Evolutionary conservation across 2,888 invertebrate species (phyloP).

Genomic region (Drosophila affinis): DNA sequence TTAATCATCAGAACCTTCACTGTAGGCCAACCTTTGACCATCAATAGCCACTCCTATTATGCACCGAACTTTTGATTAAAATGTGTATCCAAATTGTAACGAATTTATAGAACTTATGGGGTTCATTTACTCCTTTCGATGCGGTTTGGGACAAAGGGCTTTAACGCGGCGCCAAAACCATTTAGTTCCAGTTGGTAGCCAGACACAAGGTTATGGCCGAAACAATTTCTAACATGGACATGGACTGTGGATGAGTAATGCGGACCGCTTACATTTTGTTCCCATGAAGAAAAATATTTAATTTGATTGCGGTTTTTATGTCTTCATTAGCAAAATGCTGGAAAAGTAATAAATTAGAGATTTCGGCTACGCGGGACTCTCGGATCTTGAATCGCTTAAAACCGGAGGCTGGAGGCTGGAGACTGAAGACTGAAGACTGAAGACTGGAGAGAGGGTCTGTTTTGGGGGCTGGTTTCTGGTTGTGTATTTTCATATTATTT

Average conservation of each 20-base stretch:
- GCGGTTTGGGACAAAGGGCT: conserved; percentile 27
- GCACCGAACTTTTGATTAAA: background rate
- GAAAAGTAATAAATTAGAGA: conserved; percentile 73
- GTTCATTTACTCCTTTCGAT: conserved; percentile 11
- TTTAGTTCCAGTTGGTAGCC: conserved; percentile 65
- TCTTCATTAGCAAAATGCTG: conserved; percentile 78
- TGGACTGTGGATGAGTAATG: conserved; percentile 62
- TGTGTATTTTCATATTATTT: conserved; percentile 36
- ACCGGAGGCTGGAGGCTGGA: conserved; percentile 7
- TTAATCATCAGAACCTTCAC: background rate
- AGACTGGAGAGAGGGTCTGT: conserved; percentile 23
- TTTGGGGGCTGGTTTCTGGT: conserved; percentile 24
- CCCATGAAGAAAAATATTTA: conserved; percentile 74
- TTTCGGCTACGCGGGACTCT: conserved; percentile 43
- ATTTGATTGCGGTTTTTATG: conserved; percentile 80
- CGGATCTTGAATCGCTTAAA: background rate
- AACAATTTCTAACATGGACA: conserved; percentile 11
- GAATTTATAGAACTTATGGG: background rate
- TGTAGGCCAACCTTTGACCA: background rate
- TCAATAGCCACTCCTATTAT: background rate
- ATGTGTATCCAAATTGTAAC: background rate
- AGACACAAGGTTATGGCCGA: conserved; percentile 57
- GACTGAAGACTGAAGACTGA: background rate
- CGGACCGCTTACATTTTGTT: conserved; percentile 66
- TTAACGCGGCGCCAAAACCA: conserved; percentile 60